phyloP scores from a whole-genome alignment of 2,113 vertebrate species.

The Ia io region DNA sequence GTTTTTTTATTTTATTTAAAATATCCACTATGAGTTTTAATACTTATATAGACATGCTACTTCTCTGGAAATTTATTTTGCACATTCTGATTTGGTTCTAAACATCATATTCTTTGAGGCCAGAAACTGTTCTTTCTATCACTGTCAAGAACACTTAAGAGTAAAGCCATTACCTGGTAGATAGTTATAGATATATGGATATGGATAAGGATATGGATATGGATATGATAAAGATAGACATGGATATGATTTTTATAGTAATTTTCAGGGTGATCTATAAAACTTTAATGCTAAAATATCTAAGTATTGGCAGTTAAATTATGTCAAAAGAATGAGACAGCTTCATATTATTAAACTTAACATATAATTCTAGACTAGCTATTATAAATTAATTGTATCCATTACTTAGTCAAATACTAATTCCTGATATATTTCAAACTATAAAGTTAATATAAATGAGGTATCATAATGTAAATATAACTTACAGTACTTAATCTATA shows the following conservation, averaged over 20 bases:
- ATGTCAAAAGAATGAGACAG: not conserved
- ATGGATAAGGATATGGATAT: accelerated
- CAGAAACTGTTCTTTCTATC: not conserved
- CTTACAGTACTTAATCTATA: not conserved
- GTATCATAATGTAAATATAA: not conserved
- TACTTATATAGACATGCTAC: not conserved
- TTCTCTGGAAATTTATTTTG: not conserved
- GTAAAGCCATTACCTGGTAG: not conserved
- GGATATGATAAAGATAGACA: not conserved
- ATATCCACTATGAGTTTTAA: not conserved
- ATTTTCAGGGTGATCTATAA: not conserved
- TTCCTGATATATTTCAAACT: constrained; percentile 26
- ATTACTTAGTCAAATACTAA: not conserved
- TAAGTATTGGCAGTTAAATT: not conserved
- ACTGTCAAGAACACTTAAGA: not conserved
- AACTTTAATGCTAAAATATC: not conserved
- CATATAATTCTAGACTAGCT: not conserved
- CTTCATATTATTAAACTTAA: not conserved
- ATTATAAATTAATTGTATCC: not conserved
- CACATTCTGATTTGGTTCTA: not conserved
- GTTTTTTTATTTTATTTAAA: not conserved
- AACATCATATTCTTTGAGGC: not conserved
- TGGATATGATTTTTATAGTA: not conserved
- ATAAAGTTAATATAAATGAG: not conserved
- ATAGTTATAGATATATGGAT: not conserved